Conservation (phyloP, 2,888 invertebrate genomes). For the Microplitis manilae region DNA sequence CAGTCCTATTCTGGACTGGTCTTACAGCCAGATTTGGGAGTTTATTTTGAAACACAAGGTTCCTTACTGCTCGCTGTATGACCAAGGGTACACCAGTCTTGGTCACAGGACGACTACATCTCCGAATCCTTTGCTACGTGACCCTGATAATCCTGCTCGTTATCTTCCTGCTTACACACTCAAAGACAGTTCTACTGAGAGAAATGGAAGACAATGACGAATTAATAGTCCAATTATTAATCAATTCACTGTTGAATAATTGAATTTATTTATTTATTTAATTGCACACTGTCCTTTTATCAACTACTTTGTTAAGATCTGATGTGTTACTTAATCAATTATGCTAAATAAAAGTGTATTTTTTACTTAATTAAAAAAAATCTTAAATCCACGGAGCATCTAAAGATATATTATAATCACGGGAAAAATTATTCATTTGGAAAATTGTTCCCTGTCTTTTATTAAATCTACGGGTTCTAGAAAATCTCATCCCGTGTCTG, state of each 20-base stretch:
- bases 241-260: constrained; percentile 3
- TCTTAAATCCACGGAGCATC: no score
- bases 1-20: constrained; percentile 93
- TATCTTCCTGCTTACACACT: constrained; percentile 66
- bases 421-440: no score
- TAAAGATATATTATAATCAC: no score
- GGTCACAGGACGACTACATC: constrained; percentile 60
- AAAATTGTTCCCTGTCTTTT: no score
- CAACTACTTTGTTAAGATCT: constrained; percentile 29
- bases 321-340: constrained; percentile 31
- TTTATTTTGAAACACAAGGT: constrained; percentile 85
- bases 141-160: constrained; percentile 57
- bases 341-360: constrained; percentile 18
- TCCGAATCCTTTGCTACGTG: constrained; percentile 64
- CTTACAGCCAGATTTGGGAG: constrained; percentile 92
- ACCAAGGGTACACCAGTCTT: constrained; percentile 80
- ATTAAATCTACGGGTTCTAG: no score
- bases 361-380: background rate
- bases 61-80: constrained; percentile 93
- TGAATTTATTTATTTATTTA: constrained; percentile 22
- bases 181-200: constrained; percentile 62
- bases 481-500: no score
- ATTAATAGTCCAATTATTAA: constrained; percentile 17
- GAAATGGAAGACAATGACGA: constrained; percentile 62
- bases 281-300: background rate